Base-by-base conservation (phyloP, 2,888 invertebrate species). In the Troglohyphantes excavatus region DNA sequence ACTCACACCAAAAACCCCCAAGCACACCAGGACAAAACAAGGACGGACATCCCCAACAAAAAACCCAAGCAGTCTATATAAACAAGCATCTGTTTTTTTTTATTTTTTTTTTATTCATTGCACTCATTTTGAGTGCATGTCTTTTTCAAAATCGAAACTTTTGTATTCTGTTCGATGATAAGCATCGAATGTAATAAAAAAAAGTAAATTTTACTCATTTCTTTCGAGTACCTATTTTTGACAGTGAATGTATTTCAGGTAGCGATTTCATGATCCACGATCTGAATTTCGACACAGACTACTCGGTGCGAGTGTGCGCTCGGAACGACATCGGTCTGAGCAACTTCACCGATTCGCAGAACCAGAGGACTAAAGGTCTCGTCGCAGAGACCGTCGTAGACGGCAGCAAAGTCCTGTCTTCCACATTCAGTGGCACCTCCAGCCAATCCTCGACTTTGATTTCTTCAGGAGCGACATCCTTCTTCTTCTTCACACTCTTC, bases 361-460 rank as follows among this genome's bases (percentile, higher is more conserved):
- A 73, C 6, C 90, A 87, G 29, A 86, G 83, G 73, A 90, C 90
- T 65, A 78, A 73, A 87, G 90, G 90, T 39, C 29, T 90, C 3
- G 29, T 90, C 5, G 87, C 87, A 2, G 90, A 87, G 39, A 86
- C 86, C n/a, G 87, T 90, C 11, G 83, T 87, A 17, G 90, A 87
- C 29, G 79, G 78, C 72, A 76, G 83, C 83, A 83, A 81, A 97
- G 97, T 94, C 96, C 97, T 92, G 78, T 90, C 90, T 83, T 90
- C 90, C 90, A 84, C 90, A 9, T 89, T 82, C 76, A 89, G 68
- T 68, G 43, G 39, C 29, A 79, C 26, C 9, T 63, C 81, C 7
- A 65, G 53, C 17, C 73, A 11, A 0, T 13, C 19, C 7, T 43
- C 26, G 9, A 7, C 0, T 9, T 23, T 46, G 39, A 6, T 78